Evolutionary conservation across 2,888 invertebrate species (phyloP).

Genomic region (Ophion ventricosus): DNA sequence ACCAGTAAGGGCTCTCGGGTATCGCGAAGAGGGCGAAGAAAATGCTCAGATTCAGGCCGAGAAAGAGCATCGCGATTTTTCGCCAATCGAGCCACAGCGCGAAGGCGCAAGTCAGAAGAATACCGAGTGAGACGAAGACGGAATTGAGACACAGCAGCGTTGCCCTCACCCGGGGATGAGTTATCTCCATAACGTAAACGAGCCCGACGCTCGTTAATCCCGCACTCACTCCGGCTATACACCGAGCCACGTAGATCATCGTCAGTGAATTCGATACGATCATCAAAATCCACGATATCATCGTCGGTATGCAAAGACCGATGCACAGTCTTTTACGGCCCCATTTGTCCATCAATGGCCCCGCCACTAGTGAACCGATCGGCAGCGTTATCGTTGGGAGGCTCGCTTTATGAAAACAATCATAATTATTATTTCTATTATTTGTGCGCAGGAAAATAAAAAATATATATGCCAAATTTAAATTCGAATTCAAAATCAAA

Average conservation of each 20-base stretch:
- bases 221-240: constrained; percentile 84
- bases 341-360: constrained; percentile 85
- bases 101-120: constrained; percentile 85
- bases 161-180: constrained; percentile 84
- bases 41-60: constrained; percentile 79
- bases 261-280: constrained; percentile 82
- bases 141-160: constrained; percentile 86
- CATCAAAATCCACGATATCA: constrained; percentile 84
- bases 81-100: constrained; percentile 84
- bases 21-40: constrained; percentile 81
- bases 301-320: constrained; percentile 83
- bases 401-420: constrained; percentile 82
- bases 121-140: constrained; percentile 86
- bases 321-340: constrained; percentile 84
- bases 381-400: constrained; percentile 85
- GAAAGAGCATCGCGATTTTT: constrained; percentile 83
- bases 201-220: constrained; percentile 85
- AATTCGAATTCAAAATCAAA: no score
- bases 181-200: constrained; percentile 86
- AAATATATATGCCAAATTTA: no score
- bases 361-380: constrained; percentile 84
- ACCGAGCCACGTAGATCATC: constrained; percentile 84
- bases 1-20: constrained; percentile 86
- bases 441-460: constrained; percentile 10
- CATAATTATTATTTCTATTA: constrained; percentile 65